phyloP scores from a whole-genome alignment of 2,797 vertebrate species.

The Pteropus rufus region DNA sequence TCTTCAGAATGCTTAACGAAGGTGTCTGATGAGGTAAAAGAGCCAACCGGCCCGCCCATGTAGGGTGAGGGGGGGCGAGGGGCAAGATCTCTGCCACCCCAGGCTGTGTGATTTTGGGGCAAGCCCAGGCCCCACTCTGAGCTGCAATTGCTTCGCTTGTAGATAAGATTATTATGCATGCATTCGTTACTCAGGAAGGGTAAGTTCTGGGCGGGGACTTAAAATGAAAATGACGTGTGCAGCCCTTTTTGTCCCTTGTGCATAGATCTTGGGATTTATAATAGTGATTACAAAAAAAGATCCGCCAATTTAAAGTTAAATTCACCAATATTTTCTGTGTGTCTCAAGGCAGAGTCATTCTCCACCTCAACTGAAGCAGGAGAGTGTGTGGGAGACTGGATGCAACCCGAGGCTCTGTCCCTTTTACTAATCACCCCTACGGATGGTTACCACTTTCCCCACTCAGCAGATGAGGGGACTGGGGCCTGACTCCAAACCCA shows the following conservation, averaged over 20 bases:
- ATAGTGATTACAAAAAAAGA: neutral
- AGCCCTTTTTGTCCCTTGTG: neutral
- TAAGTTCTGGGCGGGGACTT: neutral
- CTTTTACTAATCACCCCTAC: neutral
- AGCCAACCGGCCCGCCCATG: neutral
- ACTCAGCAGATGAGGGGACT: neutral
- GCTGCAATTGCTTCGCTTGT: neutral
- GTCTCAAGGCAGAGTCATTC: neutral
- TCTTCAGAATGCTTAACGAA: neutral
- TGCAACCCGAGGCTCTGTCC: neutral
- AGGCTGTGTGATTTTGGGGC: conserved; percentile 40
- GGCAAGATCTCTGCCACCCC: conserved; percentile 62
- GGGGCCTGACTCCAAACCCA: neutral
- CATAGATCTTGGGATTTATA: neutral
- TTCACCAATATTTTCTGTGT: neutral
- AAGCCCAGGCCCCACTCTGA: neutral
- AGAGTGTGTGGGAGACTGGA: fast-evolving
- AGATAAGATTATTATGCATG: neutral
- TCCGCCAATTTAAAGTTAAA: neutral
- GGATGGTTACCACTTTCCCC: neutral
- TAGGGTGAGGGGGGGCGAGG: conserved; percentile 63
- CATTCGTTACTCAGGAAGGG: neutral
- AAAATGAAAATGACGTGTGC: neutral
- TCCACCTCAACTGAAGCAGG: neutral
- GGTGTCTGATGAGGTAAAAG: fast-evolving